These are phyloP conservation scores for Hydrolagus colliei DNA, from an alignment of 2,797 vertebrate species.

Conservation along the genomic window DNA sequence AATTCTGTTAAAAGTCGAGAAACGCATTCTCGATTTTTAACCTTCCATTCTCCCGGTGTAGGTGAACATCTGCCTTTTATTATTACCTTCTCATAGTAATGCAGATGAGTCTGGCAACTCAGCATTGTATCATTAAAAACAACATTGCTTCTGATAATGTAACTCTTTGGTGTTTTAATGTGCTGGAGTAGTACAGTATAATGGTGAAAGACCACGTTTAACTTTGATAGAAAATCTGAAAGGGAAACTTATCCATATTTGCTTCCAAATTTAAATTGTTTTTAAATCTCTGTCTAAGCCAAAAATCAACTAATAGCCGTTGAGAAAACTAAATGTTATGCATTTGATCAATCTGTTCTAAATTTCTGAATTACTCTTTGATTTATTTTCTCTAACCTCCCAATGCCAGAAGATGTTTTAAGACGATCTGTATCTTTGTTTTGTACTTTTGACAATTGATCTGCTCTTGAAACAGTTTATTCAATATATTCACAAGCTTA, in stretches of 20 bases:
- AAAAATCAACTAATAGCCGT: too few relatives aligned
- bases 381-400: neutral
- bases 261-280: neutral
- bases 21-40: too few relatives aligned
- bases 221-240: too few relatives aligned
- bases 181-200: too few relatives aligned
- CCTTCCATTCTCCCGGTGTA: neutral
- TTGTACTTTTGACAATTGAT: slow-evolving; percentile 17
- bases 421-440: neutral
- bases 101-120: neutral
- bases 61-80: neutral
- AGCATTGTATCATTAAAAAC: neutral
- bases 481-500: slow-evolving; percentile 24
- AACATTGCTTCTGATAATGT: neutral
- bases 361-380: neutral
- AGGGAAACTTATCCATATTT: neutral
- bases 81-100: neutral
- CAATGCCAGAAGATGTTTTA: neutral
- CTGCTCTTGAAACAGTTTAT: slow-evolving; percentile 12
- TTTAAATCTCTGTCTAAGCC: too few relatives aligned
- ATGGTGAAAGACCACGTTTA: too few relatives aligned
- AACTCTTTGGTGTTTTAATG: neutral
- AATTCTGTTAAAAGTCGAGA: too few relatives aligned
- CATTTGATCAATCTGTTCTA: slow-evolving; percentile 1
- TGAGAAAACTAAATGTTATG: neutral